These are phyloP conservation scores for Craniophora ligustri DNA, from an alignment of 2,888 invertebrate genomes.

Conservation along the genomic window DNA sequence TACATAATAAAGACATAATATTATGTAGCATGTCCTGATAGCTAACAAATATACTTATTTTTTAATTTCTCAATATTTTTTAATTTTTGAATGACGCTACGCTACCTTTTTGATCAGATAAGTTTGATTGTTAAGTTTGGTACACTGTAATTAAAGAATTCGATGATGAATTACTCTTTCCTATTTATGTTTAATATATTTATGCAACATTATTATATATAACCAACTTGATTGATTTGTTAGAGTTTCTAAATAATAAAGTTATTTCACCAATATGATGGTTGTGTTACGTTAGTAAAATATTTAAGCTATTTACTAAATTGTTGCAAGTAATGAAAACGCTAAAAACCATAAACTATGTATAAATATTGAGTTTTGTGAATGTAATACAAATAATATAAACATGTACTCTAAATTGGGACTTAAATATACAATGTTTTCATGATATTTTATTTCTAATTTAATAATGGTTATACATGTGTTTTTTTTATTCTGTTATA, in stretches of 20 bases:
- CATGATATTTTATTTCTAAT: slow-evolving; percentile 54
- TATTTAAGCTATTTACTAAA: slow-evolving; percentile 58
- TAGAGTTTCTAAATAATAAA: slow-evolving; percentile 46
- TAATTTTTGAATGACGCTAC: no score
- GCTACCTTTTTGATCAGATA: no score
- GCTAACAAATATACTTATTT: no score
- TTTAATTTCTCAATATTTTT: no score
- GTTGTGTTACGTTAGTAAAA: slow-evolving; percentile 68
- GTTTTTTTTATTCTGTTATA: not conserved
- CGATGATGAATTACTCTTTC: no score
- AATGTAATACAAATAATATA: slow-evolving; percentile 44
- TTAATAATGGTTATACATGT: not conserved
- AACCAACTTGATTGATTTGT: slow-evolving; percentile 43
- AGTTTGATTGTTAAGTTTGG: no score
- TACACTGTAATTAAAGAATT: no score
- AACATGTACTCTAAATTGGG: slow-evolving; percentile 49
- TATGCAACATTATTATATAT: slow-evolving; percentile 7
- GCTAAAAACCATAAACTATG: slow-evolving; percentile 42
- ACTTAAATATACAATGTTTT: slow-evolving; percentile 81
- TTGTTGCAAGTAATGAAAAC: slow-evolving; percentile 57
- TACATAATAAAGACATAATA: no score
- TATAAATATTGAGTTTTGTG: slow-evolving; percentile 44
- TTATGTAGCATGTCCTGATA: no score
- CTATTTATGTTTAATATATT: no score
- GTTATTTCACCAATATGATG: slow-evolving; percentile 60